Conservation (phyloP, 2,797 vertebrate species). For the Bradypodion ventrale region DNA sequence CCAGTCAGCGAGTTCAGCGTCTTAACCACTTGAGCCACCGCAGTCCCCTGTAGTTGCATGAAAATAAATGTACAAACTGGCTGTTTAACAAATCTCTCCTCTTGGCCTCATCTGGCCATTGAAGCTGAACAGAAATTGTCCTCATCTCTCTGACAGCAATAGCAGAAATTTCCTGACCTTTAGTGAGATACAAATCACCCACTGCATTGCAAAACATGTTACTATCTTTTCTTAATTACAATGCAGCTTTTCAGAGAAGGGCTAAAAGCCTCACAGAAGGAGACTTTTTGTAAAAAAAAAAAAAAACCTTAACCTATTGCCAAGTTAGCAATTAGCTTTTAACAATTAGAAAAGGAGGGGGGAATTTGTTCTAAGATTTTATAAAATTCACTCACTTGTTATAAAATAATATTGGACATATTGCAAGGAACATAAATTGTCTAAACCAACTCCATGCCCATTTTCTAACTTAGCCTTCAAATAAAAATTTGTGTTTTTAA, state of each 20-base stretch:
- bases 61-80: slow-evolving; percentile 5
- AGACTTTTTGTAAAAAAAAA: too few relatives aligned
- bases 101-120: not conserved
- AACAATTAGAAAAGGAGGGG: not conserved
- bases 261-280: not conserved
- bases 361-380: not conserved
- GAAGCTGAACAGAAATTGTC: not conserved
- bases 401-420: not conserved
- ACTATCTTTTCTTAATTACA: slow-evolving; percentile 23
- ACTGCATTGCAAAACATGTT: not conserved
- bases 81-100: not conserved
- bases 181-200: not conserved
- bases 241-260: not conserved
- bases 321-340: not conserved
- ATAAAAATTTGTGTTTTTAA: not conserved
- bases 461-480: not conserved
- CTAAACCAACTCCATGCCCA: not conserved
- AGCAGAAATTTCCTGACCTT: not conserved
- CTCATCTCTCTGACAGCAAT: not conserved
- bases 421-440: not conserved
- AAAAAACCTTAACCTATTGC: not conserved
- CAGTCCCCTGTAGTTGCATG: too few relatives aligned
- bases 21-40: too few relatives aligned
- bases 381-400: not conserved
- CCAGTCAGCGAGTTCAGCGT: too few relatives aligned